Percentiles rank a stretch among this genome's conserved stretches.
These are phyloP conservation scores for Lasioglossum villosulum DNA, from an alignment of 2,888 invertebrate genomes.

Conservation along the genomic window DNA sequence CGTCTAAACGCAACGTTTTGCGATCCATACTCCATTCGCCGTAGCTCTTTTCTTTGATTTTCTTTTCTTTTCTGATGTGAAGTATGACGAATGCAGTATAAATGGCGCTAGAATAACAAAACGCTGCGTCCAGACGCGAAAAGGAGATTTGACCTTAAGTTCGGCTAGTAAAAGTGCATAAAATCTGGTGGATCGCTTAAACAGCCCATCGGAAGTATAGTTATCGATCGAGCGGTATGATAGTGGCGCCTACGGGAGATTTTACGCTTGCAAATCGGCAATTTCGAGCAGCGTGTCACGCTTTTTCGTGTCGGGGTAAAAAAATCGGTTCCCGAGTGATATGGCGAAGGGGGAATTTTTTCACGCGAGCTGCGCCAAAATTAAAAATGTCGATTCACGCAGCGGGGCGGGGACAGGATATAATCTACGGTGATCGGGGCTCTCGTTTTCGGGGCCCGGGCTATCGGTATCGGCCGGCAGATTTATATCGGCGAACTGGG, in stretches of 20 bases:
- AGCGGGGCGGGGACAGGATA: neutral
- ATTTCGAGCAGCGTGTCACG: neutral
- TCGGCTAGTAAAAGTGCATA: neutral
- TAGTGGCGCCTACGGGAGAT: neutral
- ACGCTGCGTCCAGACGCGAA: too few species aligned
- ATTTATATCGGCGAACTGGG: conserved; percentile 3
- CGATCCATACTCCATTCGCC: too few species aligned
- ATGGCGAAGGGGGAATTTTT: neutral
- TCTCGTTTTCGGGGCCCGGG: neutral
- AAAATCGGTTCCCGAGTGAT: neutral
- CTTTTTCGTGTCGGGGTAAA: neutral
- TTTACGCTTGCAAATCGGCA: neutral
- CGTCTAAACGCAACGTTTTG: too few species aligned
- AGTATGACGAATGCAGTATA: too few species aligned
- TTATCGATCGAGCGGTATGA: neutral
- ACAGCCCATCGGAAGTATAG: neutral
- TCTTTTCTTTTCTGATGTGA: too few species aligned
- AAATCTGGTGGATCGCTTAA: neutral
- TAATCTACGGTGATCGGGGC: neutral
- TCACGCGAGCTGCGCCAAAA: neutral
- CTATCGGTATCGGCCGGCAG: neutral
- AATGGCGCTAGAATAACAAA: too few species aligned
- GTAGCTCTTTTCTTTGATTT: too few species aligned
- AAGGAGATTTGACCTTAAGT: too few species aligned
- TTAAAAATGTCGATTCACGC: neutral